Conservation (phyloP, 2,113 vertebrate species). For the Coptodon bakossiorum region DNA sequence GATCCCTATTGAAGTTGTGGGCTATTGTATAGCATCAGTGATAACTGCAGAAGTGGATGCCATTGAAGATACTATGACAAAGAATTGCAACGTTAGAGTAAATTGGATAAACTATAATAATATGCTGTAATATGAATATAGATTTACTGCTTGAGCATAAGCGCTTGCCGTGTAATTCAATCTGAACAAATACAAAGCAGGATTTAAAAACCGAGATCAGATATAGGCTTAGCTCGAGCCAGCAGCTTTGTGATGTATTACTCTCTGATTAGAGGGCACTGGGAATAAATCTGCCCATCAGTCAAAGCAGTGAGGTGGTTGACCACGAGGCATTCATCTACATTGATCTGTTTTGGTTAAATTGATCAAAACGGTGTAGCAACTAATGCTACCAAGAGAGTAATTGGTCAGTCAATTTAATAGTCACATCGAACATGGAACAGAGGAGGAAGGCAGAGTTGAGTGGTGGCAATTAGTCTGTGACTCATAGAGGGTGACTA, state of each 20-base stretch:
- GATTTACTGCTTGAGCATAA: background rate
- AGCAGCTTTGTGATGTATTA: background rate
- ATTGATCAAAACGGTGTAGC: background rate
- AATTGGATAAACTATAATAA: background rate
- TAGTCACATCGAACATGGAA: background rate
- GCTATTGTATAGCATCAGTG: background rate
- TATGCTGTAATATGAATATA: background rate
- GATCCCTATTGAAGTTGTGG: background rate
- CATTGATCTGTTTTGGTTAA: background rate
- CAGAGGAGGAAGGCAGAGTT: background rate
- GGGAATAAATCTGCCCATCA: slow-evolving; percentile 7
- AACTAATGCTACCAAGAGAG: background rate
- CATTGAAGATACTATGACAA: background rate
- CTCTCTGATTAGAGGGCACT: background rate
- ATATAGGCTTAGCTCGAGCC: background rate
- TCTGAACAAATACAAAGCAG: background rate
- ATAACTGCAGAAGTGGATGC: background rate
- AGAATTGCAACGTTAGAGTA: background rate
- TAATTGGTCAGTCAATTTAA: slow-evolving; percentile 18
- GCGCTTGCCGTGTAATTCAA: background rate
- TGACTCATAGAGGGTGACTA: background rate
- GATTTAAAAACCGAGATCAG: slow-evolving; percentile 11
- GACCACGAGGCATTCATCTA: background rate
- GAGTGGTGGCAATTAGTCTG: slow-evolving; percentile 3
- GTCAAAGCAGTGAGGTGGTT: slow-evolving; percentile 2